Percentiles rank a stretch among this genome's conserved stretches.
Evolutionary conservation across 1,140 invertebrate genomes (phyloP).

Genomic region (Trissolcus basalis): DNA sequence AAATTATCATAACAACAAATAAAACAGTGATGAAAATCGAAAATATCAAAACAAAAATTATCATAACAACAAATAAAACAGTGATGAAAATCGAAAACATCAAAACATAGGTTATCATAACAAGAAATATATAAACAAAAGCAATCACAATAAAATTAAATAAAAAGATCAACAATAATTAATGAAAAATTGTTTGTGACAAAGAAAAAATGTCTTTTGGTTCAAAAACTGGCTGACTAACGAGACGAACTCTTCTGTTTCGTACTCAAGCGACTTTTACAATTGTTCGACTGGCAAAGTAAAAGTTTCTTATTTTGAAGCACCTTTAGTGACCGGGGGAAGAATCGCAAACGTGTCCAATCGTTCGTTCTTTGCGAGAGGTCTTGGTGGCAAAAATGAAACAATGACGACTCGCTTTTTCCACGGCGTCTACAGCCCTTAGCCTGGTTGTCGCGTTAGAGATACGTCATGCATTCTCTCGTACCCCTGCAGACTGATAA

Average conservation of each 20-base stretch:
- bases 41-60: no score
- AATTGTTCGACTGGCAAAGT: slow-evolving; percentile 45
- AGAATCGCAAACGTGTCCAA: slow-evolving; percentile 54
- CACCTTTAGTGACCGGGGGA: slow-evolving; percentile 42
- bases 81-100: no score
- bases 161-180: no score
- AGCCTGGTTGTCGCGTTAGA: not conserved
- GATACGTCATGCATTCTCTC: slow-evolving; percentile 31
- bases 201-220: no score
- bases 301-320: slow-evolving; percentile 52
- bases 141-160: no score
- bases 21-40: no score
- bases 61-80: no score
- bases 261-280: slow-evolving; percentile 28
- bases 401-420: slow-evolving; percentile 31
- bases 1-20: no score
- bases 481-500: slow-evolving; percentile 11
- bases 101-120: no score
- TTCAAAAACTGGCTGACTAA: slow-evolving; percentile 36
- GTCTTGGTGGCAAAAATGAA: slow-evolving; percentile 34
- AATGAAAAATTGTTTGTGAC: no score
- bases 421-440: slow-evolving; percentile 3
- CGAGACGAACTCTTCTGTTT: slow-evolving; percentile 31
- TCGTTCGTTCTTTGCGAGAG: slow-evolving; percentile 37
- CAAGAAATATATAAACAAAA: no score